Evolutionary conservation across 2,113 vertebrate species (phyloP).

Genomic region (Melanostigma gelatinosum): DNA sequence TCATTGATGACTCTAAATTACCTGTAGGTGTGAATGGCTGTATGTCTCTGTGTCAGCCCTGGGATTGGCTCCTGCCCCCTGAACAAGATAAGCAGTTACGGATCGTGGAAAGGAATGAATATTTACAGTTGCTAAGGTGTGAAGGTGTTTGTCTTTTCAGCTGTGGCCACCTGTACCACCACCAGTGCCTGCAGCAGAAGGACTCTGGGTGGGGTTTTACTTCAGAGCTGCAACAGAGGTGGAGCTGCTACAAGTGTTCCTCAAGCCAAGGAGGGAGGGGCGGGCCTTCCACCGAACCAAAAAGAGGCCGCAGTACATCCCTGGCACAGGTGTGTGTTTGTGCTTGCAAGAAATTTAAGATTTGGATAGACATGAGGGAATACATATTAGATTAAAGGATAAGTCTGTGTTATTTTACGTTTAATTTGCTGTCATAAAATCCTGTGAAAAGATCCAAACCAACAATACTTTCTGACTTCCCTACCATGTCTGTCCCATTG

Average conservation of each 20-base stretch:
- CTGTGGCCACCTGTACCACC: constrained; percentile 96
- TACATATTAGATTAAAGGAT: neutral
- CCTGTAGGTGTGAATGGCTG: too few species aligned
- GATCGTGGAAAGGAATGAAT: too few species aligned
- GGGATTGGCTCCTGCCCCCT: too few species aligned
- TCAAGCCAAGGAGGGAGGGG: constrained; percentile 86
- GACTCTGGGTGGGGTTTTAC: constrained; percentile 77
- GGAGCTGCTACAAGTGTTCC: constrained; percentile 95
- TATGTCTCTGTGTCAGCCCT: too few species aligned
- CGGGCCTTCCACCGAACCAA: constrained; percentile 72
- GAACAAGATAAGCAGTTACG: too few species aligned
- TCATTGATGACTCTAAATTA: too few species aligned
- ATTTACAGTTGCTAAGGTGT: neutral
- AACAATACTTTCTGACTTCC: neutral
- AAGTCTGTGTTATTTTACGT: neutral
- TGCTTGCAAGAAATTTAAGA: neutral
- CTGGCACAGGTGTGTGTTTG: constrained; percentile 88
- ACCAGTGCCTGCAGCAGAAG: constrained; percentile 92
- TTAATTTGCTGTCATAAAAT: neutral
- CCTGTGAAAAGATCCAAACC: neutral
- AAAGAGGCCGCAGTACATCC: constrained; percentile 79
- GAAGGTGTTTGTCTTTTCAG: constrained; percentile 70
- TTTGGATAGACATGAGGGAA: neutral
- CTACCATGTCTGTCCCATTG: neutral
- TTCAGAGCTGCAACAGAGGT: constrained; percentile 82